Percentiles rank a stretch among this genome's conserved stretches.
These are phyloP conservation scores for Trematocara zebra DNA, from an alignment of 2,113 vertebrate genomes.

Conservation along the genomic window DNA sequence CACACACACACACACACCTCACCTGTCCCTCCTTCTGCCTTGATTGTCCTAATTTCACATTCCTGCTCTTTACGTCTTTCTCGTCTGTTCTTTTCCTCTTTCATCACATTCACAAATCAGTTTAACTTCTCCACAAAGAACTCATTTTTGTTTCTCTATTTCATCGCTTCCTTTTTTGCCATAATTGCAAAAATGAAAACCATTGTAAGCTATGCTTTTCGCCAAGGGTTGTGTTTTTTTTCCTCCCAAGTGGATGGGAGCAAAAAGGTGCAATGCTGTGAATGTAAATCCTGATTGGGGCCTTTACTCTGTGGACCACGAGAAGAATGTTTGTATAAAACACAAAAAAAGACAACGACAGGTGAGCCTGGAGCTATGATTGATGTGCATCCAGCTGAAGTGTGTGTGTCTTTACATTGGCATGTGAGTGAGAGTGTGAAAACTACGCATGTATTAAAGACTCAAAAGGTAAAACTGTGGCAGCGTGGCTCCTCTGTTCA, in stretches of 20 bases:
- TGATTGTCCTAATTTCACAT: constrained; percentile 23
- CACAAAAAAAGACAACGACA: constrained; percentile 43
- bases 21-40: constrained; percentile 26
- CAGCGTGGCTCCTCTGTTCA: constrained; percentile 21
- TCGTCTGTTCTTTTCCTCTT: background rate
- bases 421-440: background rate
- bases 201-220: background rate
- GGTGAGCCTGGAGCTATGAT: constrained; percentile 47
- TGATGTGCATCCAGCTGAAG: constrained; percentile 40
- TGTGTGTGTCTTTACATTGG: background rate
- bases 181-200: background rate
- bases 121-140: constrained; percentile 3
- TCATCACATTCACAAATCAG: constrained; percentile 14
- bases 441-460: background rate
- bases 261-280: constrained; percentile 15
- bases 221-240: background rate
- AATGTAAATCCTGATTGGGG: constrained; percentile 64
- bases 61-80: background rate
- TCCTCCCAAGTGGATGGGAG: background rate
- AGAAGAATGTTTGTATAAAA: constrained; percentile 20
- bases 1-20: constrained; percentile 19
- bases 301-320: constrained; percentile 20
- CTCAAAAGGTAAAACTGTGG: constrained; percentile 8
- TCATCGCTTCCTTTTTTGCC: background rate
- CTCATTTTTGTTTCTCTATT: background rate